A percentile compares a stretch with the other conserved stretches of the same genome.
phyloP scores from a whole-genome alignment of 2,888 invertebrate genomes.

The Chymomyza procnemis region DNA sequence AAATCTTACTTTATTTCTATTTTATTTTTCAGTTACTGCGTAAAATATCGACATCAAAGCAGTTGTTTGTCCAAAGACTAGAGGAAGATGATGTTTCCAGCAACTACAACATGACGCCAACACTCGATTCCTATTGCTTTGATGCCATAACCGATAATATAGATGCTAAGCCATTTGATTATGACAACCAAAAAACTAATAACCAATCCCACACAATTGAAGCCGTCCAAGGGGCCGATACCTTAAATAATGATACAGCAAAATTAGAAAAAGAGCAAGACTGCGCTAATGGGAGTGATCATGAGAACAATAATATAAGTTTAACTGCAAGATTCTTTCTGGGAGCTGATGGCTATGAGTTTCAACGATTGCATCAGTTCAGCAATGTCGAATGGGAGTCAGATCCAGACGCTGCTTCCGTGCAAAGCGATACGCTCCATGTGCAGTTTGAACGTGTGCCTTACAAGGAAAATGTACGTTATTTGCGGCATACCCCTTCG shows the following conservation, averaged over 20 bases:
- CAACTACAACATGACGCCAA: conserved; percentile 46
- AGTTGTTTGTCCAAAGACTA: conserved; percentile 67
- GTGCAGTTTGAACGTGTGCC: conserved; percentile 76
- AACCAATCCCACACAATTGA: conserved; percentile 8
- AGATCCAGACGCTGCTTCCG: conserved; percentile 8
- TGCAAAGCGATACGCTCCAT: conserved; percentile 14
- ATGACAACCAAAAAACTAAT: conserved; percentile 19
- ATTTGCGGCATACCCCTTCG: conserved; percentile 76
- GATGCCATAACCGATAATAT: conserved; percentile 15
- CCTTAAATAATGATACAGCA: conserved; percentile 2
- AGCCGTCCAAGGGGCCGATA: conserved; percentile 17
- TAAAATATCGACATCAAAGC: conserved; percentile 71
- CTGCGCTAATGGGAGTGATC: background rate
- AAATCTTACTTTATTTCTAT: background rate
- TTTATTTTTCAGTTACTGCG: conserved; percentile 66
- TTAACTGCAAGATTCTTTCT: conserved; percentile 50
- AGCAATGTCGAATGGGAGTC: conserved; percentile 43
- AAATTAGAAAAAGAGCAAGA: background rate
- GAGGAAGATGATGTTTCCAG: conserved; percentile 72
- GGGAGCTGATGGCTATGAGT: conserved; percentile 55
- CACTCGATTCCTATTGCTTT: conserved; percentile 29
- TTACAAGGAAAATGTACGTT: conserved; percentile 75
- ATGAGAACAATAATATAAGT: conserved; percentile 9
- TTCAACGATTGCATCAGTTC: conserved; percentile 39
- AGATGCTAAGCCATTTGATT: conserved; percentile 35